phyloP scores from a whole-genome alignment of 2,888 invertebrate species.

The Ornithoptera priamus region DNA sequence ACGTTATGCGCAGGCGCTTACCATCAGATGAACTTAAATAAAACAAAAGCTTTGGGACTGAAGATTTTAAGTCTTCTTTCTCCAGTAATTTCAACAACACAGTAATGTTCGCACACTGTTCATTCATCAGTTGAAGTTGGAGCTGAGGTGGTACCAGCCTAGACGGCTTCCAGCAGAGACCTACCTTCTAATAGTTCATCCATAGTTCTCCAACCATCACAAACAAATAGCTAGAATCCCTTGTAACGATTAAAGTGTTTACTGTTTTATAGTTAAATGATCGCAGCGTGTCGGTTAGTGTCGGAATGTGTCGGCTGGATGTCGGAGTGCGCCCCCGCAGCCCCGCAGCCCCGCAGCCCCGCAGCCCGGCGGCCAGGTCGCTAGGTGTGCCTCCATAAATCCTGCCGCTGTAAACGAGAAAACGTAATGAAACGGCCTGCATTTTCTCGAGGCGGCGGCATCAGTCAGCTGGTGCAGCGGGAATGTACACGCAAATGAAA shows the following conservation, averaged over 20 bases:
- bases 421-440: slow-evolving; percentile 76
- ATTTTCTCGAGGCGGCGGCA: slow-evolving; percentile 69
- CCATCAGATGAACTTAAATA: too few relatives aligned
- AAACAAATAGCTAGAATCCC: too few relatives aligned
- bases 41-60: too few relatives aligned
- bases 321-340: neutral
- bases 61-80: too few relatives aligned
- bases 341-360: neutral
- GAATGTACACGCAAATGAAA: slow-evolving; percentile 41
- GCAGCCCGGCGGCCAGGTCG: slow-evolving; percentile 29
- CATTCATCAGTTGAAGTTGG: too few relatives aligned
- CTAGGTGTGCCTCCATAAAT: slow-evolving; percentile 58
- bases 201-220: too few relatives aligned
- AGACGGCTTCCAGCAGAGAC: too few relatives aligned
- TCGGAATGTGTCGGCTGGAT: neutral
- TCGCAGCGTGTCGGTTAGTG: neutral
- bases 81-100: too few relatives aligned
- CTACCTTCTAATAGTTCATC: too few relatives aligned
- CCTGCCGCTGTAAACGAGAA: slow-evolving; percentile 60
- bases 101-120: too few relatives aligned
- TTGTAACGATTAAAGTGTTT: neutral
- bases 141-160: too few relatives aligned
- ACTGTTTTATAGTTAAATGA: neutral
- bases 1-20: too few relatives aligned
- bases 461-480: slow-evolving; percentile 53